phyloP scores from a whole-genome alignment of 2,888 invertebrate species.

The Amphipoea oculea region DNA sequence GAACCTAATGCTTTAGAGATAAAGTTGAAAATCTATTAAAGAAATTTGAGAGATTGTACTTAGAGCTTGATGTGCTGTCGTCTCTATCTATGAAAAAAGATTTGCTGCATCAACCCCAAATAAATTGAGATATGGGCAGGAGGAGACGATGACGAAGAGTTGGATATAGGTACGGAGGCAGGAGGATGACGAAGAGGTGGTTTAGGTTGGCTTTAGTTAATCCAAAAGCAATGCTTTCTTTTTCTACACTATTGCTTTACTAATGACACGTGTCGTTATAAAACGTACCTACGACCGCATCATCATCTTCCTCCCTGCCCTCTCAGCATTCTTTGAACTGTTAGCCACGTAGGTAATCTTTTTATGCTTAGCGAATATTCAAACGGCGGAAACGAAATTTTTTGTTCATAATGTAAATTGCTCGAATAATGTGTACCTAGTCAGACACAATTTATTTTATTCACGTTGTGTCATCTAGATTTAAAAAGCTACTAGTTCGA shows the following conservation, averaged over 20 bases:
- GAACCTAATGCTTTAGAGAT: too few species aligned
- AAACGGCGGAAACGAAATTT: background rate
- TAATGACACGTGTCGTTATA: background rate
- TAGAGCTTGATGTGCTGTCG: too few species aligned
- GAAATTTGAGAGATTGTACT: too few species aligned
- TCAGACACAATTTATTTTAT: constrained; percentile 33
- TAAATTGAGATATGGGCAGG: background rate
- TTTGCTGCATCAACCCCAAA: background rate
- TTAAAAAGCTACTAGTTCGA: constrained; percentile 24
- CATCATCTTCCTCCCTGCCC: background rate
- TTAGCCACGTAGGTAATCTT: background rate
- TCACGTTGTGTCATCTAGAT: constrained; percentile 22
- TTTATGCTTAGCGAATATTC: background rate
- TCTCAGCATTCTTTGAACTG: background rate
- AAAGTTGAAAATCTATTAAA: too few species aligned
- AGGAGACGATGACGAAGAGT: too few species aligned
- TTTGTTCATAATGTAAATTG: constrained; percentile 1
- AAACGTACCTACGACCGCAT: background rate
- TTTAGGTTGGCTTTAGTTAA: background rate
- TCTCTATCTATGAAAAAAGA: too few species aligned
- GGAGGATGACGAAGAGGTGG: background rate
- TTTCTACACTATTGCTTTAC: background rate
- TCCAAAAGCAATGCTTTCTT: background rate
- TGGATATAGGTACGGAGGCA: background rate
- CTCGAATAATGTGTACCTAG: constrained; percentile 2